phyloP scores from a whole-genome alignment of 2,888 invertebrate genomes.

The Matsumyia berberina region DNA sequence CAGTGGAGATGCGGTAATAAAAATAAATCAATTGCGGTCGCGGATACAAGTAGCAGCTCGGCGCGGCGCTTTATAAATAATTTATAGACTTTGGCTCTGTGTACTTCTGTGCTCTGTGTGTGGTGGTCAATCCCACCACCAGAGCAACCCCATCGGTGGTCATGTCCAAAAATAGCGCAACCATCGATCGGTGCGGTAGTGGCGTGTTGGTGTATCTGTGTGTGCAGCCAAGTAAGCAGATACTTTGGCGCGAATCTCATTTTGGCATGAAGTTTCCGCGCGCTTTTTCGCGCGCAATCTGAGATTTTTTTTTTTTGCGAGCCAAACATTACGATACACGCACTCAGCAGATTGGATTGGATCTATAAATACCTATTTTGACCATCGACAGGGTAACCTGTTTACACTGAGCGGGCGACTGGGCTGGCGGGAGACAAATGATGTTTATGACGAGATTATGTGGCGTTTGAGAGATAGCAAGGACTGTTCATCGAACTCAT shows the following conservation, averaged over 20 bases:
- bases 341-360: conserved; percentile 41
- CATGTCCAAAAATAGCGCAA: conserved; percentile 74
- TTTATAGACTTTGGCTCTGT: conserved; percentile 65
- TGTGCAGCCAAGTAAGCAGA: conserved; percentile 36
- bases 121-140: conserved; percentile 74
- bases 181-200: conserved; percentile 47
- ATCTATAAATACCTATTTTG: conserved; percentile 73
- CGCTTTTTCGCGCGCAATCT: conserved; percentile 55
- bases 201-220: conserved; percentile 22
- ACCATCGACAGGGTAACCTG: conserved; percentile 63
- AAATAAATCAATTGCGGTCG: conserved; percentile 76
- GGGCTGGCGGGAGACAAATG: conserved; percentile 22
- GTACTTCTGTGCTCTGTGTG: conserved; percentile 41
- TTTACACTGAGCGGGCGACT: conserved; percentile 31
- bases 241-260: conserved; percentile 72
- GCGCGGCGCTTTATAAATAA: conserved; percentile 73
- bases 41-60: conserved; percentile 62
- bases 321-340: conserved; percentile 44
- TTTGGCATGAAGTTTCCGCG: conserved; percentile 65
- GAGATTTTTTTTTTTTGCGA: conserved; percentile 45
- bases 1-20: conserved; percentile 67
- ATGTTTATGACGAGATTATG: conserved; percentile 72
- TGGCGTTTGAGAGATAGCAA: conserved; percentile 63
- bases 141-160: conserved; percentile 73
- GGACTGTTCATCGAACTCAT: conserved; percentile 68